A percentile compares a stretch with the other conserved stretches of the same genome.
Evolutionary conservation across 2,888 invertebrate genomes (phyloP).

Genomic region (Oeneis ivallda): DNA sequence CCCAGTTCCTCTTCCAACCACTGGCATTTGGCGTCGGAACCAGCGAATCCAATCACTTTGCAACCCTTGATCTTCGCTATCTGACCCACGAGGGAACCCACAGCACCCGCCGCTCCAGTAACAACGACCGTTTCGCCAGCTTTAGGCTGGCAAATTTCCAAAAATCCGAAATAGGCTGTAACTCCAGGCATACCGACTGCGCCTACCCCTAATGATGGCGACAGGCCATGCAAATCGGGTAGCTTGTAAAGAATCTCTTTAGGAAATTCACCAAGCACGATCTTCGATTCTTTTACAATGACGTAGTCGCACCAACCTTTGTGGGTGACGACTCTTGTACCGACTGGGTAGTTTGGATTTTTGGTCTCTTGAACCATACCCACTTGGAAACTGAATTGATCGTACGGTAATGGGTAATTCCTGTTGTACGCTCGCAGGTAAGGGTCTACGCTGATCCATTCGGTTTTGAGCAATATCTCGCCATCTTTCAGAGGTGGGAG

Average conservation of each 20-base stretch:
- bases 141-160: conserved; percentile 85
- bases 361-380: conserved; percentile 81
- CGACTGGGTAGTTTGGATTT: conserved; percentile 82
- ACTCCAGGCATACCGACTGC: conserved; percentile 86
- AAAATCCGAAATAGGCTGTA: conserved; percentile 87
- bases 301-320: conserved; percentile 86
- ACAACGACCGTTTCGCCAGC: conserved; percentile 85
- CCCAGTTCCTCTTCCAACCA: conserved; percentile 84
- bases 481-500: conserved; percentile 81
- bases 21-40: conserved; percentile 84
- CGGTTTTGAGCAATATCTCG: conserved; percentile 58
- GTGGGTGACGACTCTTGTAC: conserved; percentile 80
- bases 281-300: conserved; percentile 31
- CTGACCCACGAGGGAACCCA: conserved; percentile 87
- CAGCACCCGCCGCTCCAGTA: conserved; percentile 86
- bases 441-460: conserved; percentile 59
- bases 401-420: conserved; percentile 41
- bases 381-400: conserved; percentile 50
- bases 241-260: conserved; percentile 51
- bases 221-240: conserved; percentile 76
- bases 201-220: conserved; percentile 80
- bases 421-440: conserved; percentile 46
- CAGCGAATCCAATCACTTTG: conserved; percentile 84
- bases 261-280: neutral
- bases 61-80: conserved; percentile 85